phyloP scores from a whole-genome alignment of 1,140 invertebrate genomes.

The Drosophila asahinai region DNA sequence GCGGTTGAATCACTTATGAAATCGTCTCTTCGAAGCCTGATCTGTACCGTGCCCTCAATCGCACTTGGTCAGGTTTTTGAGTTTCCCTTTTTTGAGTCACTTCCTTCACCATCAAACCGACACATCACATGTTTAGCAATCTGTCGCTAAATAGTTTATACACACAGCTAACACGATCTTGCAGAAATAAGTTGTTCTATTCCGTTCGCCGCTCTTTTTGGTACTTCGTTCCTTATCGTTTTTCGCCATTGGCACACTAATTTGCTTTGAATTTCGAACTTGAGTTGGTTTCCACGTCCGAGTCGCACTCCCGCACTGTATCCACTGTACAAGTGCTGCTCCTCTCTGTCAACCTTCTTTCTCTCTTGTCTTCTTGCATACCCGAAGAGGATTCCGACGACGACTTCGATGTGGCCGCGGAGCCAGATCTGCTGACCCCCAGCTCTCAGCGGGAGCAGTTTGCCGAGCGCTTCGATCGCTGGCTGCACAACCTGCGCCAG shows the following conservation, averaged over 20 bases:
- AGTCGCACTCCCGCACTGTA: slow-evolving; percentile 40
- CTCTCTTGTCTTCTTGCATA: slow-evolving; percentile 60
- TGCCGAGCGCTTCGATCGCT: slow-evolving; percentile 68
- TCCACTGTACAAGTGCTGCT: slow-evolving; percentile 22
- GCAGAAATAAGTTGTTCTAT: slow-evolving; percentile 47
- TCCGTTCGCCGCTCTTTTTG: slow-evolving; percentile 37
- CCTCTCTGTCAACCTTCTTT: slow-evolving; percentile 36
- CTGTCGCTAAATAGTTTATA: slow-evolving; percentile 77
- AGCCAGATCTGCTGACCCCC: slow-evolving; percentile 57
- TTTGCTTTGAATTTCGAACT: slow-evolving; percentile 47
- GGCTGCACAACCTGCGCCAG: slow-evolving; percentile 72
- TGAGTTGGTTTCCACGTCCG: slow-evolving; percentile 47
- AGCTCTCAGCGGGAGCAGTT: slow-evolving; percentile 64
- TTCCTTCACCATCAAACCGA: slow-evolving; percentile 23
- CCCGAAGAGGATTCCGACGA: slow-evolving; percentile 47
- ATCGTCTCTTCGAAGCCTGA: slow-evolving; percentile 1
- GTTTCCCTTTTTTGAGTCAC: slow-evolving; percentile 13
- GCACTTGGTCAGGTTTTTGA: slow-evolving; percentile 19
- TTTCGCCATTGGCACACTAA: slow-evolving; percentile 72
- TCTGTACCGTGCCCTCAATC: slow-evolving; percentile 23
- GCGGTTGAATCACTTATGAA: slow-evolving; percentile 8
- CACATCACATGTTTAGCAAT: slow-evolving; percentile 81
- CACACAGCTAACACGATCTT: slow-evolving; percentile 40
- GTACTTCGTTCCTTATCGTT: slow-evolving; percentile 46
- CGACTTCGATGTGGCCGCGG: slow-evolving; percentile 51